phyloP scores from a whole-genome alignment of 2,797 vertebrate species.

The Carcharodon carcharias region DNA sequence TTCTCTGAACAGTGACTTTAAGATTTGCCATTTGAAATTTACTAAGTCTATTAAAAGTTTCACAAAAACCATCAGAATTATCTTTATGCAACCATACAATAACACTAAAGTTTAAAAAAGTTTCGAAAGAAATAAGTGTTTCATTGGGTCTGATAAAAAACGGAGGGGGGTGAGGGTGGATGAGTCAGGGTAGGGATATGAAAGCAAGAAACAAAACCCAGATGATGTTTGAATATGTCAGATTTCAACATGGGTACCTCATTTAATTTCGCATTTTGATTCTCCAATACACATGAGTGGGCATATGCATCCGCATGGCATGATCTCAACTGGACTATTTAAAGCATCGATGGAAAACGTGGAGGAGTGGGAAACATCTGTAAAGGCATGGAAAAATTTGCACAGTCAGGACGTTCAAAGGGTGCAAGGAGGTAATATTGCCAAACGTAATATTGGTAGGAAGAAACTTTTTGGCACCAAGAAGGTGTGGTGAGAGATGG shows the following conservation, averaged over 20 bases:
- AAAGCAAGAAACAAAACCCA: background rate
- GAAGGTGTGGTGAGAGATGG: background rate
- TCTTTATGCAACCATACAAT: no score
- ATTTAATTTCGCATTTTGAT: background rate
- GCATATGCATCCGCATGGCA: background rate
- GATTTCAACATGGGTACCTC: background rate
- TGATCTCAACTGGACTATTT: background rate
- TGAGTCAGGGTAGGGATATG: no score
- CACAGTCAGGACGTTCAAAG: background rate
- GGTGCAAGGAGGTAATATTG: background rate
- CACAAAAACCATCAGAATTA: background rate
- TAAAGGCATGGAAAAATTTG: background rate
- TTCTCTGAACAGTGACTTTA: background rate
- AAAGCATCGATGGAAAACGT: background rate
- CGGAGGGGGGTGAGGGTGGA: no score
- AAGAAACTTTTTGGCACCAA: background rate
- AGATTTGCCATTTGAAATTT: background rate
- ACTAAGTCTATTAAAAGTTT: background rate
- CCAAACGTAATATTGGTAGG: background rate
- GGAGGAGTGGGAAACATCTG: background rate
- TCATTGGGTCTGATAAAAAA: no score
- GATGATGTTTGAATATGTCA: background rate
- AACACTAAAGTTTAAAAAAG: no score
- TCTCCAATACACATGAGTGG: background rate
- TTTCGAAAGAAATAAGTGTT: no score